phyloP scores from a whole-genome alignment of 2,888 invertebrate species.

The Crossocerus cetratus region DNA sequence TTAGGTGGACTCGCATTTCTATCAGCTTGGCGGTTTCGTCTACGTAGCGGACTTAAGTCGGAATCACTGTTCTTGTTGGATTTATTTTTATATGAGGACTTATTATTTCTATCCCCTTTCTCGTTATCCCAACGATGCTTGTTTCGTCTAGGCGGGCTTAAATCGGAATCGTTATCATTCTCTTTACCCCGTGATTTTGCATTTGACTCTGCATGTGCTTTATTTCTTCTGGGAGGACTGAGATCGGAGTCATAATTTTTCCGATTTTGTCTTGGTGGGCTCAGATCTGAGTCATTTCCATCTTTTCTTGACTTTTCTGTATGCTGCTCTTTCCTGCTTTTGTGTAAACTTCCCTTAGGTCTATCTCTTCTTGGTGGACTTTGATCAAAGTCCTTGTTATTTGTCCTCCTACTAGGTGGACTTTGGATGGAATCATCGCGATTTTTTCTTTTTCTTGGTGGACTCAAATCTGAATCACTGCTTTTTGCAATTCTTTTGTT shows the following conservation, averaged over 20 bases:
- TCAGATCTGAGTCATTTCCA: conserved; percentile 54
- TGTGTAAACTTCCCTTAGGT: neutral
- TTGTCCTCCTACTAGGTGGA: conserved; percentile 69
- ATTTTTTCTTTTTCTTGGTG: conserved; percentile 62
- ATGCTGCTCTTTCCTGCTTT: conserved; percentile 31
- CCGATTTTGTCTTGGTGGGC: conserved; percentile 56
- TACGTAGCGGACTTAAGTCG: conserved; percentile 39
- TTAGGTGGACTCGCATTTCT: conserved; percentile 7
- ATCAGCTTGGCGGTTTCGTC: conserved; percentile 8
- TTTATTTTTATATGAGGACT: conserved; percentile 15
- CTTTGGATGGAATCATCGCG: conserved; percentile 51
- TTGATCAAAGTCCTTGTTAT: conserved; percentile 27
- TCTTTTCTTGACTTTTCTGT: conserved; percentile 37
- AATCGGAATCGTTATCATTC: conserved; percentile 55
- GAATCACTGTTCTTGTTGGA: conserved; percentile 29
- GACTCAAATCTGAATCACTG: conserved; percentile 21
- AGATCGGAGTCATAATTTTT: conserved; percentile 56
- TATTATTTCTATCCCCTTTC: conserved; percentile 39
- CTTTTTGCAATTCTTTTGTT: conserved; percentile 36
- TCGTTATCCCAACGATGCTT: conserved; percentile 56
- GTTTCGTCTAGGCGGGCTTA: conserved; percentile 65
- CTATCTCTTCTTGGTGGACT: conserved; percentile 51
- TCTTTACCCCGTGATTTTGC: conserved; percentile 54
- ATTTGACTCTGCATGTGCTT: conserved; percentile 56
- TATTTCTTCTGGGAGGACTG: conserved; percentile 67